Base-by-base conservation (phyloP, 2,113 vertebrate species). In the Copsychus sechellarum region DNA sequence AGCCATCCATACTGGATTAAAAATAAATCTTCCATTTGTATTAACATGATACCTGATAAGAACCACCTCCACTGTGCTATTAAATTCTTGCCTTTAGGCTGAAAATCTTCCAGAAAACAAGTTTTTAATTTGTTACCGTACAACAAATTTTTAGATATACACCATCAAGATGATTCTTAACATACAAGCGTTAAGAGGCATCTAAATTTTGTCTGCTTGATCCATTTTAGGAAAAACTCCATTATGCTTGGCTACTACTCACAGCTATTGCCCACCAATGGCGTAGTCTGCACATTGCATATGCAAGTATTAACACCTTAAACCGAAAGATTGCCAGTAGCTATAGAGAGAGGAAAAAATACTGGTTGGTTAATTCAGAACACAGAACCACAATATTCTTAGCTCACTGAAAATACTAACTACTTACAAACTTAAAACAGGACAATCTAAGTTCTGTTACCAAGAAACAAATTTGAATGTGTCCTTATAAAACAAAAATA, bases 221-320 rank as follows among this genome's bases (percentile, higher is more conserved):
- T 42, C 48, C 89, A 66, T 45, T 81, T 81, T n/a, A 74, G 36
- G 71, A 73, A 38, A 67, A 93, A 94, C 60, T 90, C 42, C 64
- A 23, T 94, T 64, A 86, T 25, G 60, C 81, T 95, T 91, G 88
- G 62, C 93, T 71, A 57, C 94, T 38, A 99, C 99, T 97, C 96
- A 99, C 99, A 85, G 99, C 99, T 82, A 99, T 98, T 71, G 98
- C 98, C 99, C 99, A 99, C 99, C 99, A 99, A 86, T 99, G 99
- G 66, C 97, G 98, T 43, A 99, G 98, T 96, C 97, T 98, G 93
- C 98, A 99, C 60, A 99, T 98, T 29, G 99, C 99, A 96, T 99
- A 99, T 9, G 99, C 99, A 97, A 99, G 97, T 96, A 99, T 99
- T 96, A 99, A 98, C 43, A 98, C 96, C 74, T 98, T 98, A 92